Base-by-base conservation (phyloP, 1,140 invertebrate species). In the Heterodera schachtii region DNA sequence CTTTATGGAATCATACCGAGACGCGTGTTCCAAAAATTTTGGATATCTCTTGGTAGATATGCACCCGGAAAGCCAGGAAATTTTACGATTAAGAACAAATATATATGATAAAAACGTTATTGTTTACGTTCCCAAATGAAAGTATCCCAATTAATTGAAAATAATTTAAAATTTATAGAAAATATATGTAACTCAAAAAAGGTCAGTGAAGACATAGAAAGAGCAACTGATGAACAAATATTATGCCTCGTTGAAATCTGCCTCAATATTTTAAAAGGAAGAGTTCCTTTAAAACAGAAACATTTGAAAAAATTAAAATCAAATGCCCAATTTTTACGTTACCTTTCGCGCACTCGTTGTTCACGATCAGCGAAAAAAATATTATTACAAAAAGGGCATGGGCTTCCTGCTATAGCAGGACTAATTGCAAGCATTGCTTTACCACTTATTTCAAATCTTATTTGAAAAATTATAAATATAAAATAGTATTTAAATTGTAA, bases 31-130 rank as follows among this genome's bases (percentile, higher is more conserved):
- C 11, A 49, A 80, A 81, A 44, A 47, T 13, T 80, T 81, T 44
- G 60, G 79, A 9, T 80, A 80, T 80, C 44, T 80, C 4, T 81
- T 80, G 47, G 78, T 80, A 9, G 79, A 80, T 64, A 64, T 80
- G 79, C 79, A 80, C 75, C 75, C 79, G 3, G 41, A 21, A 8
- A 82, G 75, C 16, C 79, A 46, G 5, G 79, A 80, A 11, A 43
- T 31, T 11, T 41, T 81, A 9, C 44, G 79, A 41, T 80, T 80
- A 16, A 78, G 19, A 78, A 78, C 76, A 78, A 52, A 78, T 78
- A 78, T 78, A 78, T 78, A 78, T 78, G 31, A 31, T 31, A 9
- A 31, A 31, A 31, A 31, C 31, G 31, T 31, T 31, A 31, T 31
- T 31, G 31, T 31, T 31, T 31, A 31, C 31, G n/a, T 31, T 31